Evolutionary conservation across 2,888 invertebrate genomes (phyloP).

Genomic region (Oscheius sp.): DNA sequence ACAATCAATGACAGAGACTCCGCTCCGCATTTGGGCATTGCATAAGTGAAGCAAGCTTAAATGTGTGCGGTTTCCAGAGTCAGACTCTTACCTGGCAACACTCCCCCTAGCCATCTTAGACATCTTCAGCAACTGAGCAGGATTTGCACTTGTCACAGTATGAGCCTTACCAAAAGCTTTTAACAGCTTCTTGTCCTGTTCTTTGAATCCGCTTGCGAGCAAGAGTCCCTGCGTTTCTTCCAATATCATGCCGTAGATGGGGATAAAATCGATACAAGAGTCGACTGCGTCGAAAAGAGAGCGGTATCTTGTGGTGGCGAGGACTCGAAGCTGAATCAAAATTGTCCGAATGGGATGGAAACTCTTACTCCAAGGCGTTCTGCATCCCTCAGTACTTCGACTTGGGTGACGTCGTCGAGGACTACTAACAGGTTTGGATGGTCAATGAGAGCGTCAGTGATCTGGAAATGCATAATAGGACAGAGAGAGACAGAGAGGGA

Average conservation of each 20-base stretch:
- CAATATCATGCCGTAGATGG: slow-evolving; percentile 38
- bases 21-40: slow-evolving; percentile 34
- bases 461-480: slow-evolving; percentile 24
- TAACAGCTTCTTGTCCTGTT: too few relatives aligned
- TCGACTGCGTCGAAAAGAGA: slow-evolving; percentile 41
- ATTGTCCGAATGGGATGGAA: background rate
- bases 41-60: background rate
- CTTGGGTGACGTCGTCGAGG: slow-evolving; percentile 52
- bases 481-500: background rate
- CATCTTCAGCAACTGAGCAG: slow-evolving; percentile 44
- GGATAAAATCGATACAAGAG: slow-evolving; percentile 39
- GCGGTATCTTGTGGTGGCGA: slow-evolving; percentile 45
- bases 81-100: slow-evolving; percentile 33
- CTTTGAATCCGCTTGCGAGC: too few relatives aligned
- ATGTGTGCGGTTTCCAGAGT: background rate
- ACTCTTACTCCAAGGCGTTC: slow-evolving; percentile 41
- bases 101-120: slow-evolving; percentile 29
- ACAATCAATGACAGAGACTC: slow-evolving; percentile 37
- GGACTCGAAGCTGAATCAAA: slow-evolving; percentile 39
- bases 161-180: slow-evolving; percentile 2
- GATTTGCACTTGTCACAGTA: slow-evolving; percentile 43
- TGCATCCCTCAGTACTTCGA: slow-evolving; percentile 50
- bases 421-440: slow-evolving; percentile 49
- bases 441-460: slow-evolving; percentile 50
- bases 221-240: slow-evolving; percentile 28